A percentile compares a stretch with the other conserved stretches of the same genome.
Evolutionary conservation across 2,113 vertebrate species (phyloP).

Genomic region (Heterotilapia buettikoferi): DNA sequence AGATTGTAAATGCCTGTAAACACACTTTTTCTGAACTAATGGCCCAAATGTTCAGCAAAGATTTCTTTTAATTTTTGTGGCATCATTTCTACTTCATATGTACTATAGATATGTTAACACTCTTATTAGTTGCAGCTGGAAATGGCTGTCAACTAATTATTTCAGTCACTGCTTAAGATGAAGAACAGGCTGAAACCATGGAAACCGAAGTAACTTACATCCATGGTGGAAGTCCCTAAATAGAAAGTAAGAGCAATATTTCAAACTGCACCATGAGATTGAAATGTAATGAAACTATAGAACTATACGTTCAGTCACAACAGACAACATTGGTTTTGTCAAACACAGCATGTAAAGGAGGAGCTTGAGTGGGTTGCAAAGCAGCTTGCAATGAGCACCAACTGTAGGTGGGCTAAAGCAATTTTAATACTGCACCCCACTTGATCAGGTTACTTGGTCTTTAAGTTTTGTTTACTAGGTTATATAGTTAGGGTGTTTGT

Average conservation of each 20-base stretch:
- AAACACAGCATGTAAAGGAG: not conserved
- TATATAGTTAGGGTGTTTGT: not conserved
- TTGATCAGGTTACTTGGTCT: not conserved
- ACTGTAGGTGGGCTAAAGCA: not conserved
- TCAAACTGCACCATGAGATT: not conserved
- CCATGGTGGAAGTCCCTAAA: not conserved
- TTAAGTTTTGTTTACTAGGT: not conserved
- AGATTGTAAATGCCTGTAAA: not conserved
- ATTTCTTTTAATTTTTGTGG: not conserved
- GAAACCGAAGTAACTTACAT: conserved; percentile 15
- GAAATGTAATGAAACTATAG: not conserved
- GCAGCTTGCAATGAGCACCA: not conserved
- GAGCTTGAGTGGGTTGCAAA: not conserved
- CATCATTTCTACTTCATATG: not conserved
- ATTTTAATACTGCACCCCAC: not conserved
- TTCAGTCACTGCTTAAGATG: not conserved
- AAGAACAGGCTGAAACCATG: conserved; percentile 2
- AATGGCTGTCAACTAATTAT: not conserved
- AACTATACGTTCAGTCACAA: not conserved
- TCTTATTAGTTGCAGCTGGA: conserved; percentile 1
- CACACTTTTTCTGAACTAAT: not conserved
- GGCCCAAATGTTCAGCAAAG: not conserved
- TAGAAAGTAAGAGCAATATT: not conserved
- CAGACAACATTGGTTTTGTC: not conserved
- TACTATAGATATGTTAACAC: not conserved